Evolutionary conservation across 1,140 invertebrate species (phyloP), one percentile per base, ranked within the genome.

Genomic region (Cydia pomonella): DNA sequence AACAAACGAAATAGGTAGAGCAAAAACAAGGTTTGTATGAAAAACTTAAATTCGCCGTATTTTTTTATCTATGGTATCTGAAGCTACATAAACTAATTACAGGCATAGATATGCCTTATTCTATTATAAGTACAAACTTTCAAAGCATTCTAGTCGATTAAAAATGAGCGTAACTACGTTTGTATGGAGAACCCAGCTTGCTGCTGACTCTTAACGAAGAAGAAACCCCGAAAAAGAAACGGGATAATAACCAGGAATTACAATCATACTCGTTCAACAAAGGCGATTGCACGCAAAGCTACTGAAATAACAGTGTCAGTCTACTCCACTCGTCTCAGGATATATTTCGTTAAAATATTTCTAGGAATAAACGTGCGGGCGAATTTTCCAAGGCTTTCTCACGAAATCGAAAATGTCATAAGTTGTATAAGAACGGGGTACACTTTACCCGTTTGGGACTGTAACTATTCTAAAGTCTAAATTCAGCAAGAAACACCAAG

Each of bases 321-420:
- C 47, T 44, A 44, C 41, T 50, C 6, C 16, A 18, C 47, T 50
- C 47, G 47, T 50, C 47, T 50, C 47, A 50, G 47, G n/a, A 50
- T 18, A 50, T 50, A 50, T 50, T 50, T 50, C 47, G 16, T 50
- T n/a, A 50, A 50, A 50, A 50, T 50, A 18, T 50, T 50, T 50
- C 47, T 50, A 50, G 47, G 47, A 50, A 50, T 50, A 16, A 47
- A 47, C n/a, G 16, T 50, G 47, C 41, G 47, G 47, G 16, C 47
- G 47, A n/a, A 50, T 50, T 50, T 50, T 50, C n/a, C n/a, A n/a
- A 50, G 47, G 18, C 47, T n/a, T 18, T 2, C n/a, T 50, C 47
- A 6, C 12, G 12, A 50, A 50, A 6, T 50, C 0, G n/a, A 18
- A n/a, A 50, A 50, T n/a, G n/a, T 50, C 47, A 18, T 50, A 50